Evolutionary conservation across 2,797 vertebrate species (phyloP).

Genomic region (Gymnoscopelus braueri): DNA sequence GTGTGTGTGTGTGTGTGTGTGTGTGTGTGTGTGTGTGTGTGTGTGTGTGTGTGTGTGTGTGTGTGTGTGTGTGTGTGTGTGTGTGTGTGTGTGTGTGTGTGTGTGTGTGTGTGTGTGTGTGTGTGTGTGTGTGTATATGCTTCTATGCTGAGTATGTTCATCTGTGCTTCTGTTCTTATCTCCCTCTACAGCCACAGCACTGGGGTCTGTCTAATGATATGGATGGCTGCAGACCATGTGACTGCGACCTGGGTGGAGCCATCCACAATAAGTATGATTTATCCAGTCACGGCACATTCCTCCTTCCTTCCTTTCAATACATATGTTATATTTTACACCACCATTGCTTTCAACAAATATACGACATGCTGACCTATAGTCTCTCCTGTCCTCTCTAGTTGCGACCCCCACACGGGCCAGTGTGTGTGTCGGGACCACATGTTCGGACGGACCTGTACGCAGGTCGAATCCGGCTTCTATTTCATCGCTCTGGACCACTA

Average conservation of each 20-base stretch:
- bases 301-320: neutral
- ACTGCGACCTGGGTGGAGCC: constrained; percentile 93
- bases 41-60: neutral
- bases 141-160: neutral
- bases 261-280: constrained; percentile 87
- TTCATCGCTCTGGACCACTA: constrained; percentile 94
- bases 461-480: constrained; percentile 93
- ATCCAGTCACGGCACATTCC: constrained; percentile 7
- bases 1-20: constrained; percentile 11
- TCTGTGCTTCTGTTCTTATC: neutral
- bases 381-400: constrained; percentile 74
- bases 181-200: constrained; percentile 84
- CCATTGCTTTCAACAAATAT: too few relatives aligned
- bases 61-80: constrained; percentile 3
- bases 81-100: neutral
- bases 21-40: constrained; percentile 2
- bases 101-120: neutral
- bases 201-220: constrained; percentile 95
- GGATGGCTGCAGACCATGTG: constrained; percentile 93
- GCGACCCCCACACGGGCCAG: constrained; percentile 88
- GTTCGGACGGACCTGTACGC: constrained; percentile 90
- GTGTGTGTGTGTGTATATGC: neutral
- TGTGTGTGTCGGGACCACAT: constrained; percentile 91
- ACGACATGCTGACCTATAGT: neutral
- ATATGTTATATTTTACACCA: too few relatives aligned